Conservation (phyloP, 2,888 invertebrate species). For the Tuta absoluta region DNA sequence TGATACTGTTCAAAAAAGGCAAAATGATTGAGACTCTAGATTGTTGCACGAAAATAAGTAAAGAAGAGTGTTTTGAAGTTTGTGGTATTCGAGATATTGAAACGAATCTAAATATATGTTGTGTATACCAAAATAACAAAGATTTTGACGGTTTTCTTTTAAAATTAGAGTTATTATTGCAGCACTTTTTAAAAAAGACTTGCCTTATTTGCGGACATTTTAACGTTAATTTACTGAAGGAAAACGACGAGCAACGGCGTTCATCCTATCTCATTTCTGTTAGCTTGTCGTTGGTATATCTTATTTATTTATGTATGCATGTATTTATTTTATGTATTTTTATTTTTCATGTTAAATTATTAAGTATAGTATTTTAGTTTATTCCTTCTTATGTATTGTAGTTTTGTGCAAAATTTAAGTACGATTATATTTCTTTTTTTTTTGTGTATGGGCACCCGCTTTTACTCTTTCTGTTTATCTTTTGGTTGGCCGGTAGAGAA, state of each 20-base stretch:
- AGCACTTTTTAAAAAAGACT: not conserved
- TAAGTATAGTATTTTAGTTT: too few species aligned
- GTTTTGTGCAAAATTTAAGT: too few species aligned
- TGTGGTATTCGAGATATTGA: not conserved
- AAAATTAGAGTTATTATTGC: not conserved
- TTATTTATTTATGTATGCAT: too few species aligned
- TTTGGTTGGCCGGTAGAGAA: too few species aligned
- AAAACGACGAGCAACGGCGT: not conserved
- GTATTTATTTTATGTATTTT: too few species aligned
- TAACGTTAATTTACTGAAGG: not conserved
- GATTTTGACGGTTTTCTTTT: not conserved
- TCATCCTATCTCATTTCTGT: too few species aligned
- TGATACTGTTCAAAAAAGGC: not conserved
- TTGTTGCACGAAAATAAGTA: not conserved
- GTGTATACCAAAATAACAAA: not conserved
- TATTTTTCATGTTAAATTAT: too few species aligned
- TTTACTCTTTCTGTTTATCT: too few species aligned
- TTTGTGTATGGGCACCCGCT: too few species aligned
- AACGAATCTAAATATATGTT: not conserved
- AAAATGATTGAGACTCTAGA: not conserved
- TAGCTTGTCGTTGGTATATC: too few species aligned
- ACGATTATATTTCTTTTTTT: too few species aligned
- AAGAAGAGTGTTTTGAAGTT: not conserved
- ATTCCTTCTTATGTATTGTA: too few species aligned
- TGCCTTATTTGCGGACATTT: not conserved